Evolutionary conservation across 2,113 vertebrate genomes (phyloP).

Genomic region (Hassar affinis): DNA sequence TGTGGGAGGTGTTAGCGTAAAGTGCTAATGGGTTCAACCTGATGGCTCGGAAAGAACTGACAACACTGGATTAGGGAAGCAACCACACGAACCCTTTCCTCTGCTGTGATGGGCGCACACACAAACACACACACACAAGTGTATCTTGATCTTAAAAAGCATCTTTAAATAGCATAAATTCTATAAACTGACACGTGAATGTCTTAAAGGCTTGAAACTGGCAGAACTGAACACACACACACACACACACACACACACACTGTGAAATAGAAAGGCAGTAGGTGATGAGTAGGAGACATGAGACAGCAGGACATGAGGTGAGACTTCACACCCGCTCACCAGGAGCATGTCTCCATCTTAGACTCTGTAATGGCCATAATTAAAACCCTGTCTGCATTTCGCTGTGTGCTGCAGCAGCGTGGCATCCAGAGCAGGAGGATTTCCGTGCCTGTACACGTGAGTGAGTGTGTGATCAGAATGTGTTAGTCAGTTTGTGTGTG

Average conservation of each 20-base stretch:
- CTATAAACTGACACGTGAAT: slow-evolving; percentile 5
- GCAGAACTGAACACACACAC: background rate
- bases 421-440: background rate
- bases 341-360: slow-evolving; percentile 17
- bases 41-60: slow-evolving; percentile 22
- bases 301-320: slow-evolving; percentile 26
- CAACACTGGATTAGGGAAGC: slow-evolving; percentile 38
- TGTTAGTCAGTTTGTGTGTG: background rate
- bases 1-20: slow-evolving; percentile 37
- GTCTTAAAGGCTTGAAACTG: slow-evolving; percentile 4
- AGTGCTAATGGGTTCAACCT: slow-evolving; percentile 39
- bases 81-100: slow-evolving; percentile 2
- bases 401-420: background rate
- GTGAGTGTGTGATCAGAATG: background rate
- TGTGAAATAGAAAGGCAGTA: slow-evolving; percentile 22
- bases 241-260: slow-evolving; percentile 1
- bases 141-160: slow-evolving; percentile 15
- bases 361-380: background rate
- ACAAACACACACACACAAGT: background rate
- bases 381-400: background rate
- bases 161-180: slow-evolving; percentile 1
- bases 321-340: slow-evolving; percentile 11
- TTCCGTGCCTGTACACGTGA: background rate
- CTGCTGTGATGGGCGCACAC: background rate
- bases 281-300: slow-evolving; percentile 33